A percentile compares a stretch with the other conserved stretches of the same genome.
Conservation (phyloP, 2,888 invertebrate genomes). For the Epinotia bilunana region DNA sequence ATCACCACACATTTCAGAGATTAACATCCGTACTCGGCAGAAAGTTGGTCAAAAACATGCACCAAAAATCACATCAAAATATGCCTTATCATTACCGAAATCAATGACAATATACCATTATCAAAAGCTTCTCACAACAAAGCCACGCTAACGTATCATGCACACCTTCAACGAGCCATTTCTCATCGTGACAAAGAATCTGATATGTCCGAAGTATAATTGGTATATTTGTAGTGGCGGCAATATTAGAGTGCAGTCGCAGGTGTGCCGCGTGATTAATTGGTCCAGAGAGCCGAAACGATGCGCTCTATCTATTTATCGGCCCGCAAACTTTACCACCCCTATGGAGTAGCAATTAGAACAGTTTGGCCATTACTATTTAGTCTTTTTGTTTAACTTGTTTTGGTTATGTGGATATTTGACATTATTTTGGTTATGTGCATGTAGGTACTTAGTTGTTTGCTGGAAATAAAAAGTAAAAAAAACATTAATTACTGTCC, state of each 20-base stretch:
- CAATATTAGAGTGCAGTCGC: slow-evolving; percentile 67
- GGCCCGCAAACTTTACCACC: slow-evolving; percentile 8
- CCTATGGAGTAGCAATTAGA: slow-evolving; percentile 2
- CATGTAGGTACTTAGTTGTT: too few species aligned
- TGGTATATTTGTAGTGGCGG: slow-evolving; percentile 56
- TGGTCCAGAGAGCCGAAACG: slow-evolving; percentile 60
- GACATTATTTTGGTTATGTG: background rate
- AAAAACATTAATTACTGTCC: too few species aligned
- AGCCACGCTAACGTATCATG: background rate
- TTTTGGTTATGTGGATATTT: background rate
- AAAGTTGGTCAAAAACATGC: too few species aligned
- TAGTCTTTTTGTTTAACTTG: background rate
- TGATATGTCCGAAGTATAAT: slow-evolving; percentile 52
- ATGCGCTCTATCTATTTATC: slow-evolving; percentile 63
- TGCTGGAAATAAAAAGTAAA: too few species aligned
- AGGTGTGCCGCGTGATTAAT: slow-evolving; percentile 77
- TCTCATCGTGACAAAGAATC: slow-evolving; percentile 43
- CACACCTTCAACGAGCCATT: slow-evolving; percentile 29
- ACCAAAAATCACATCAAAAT: too few species aligned
- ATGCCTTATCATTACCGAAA: too few species aligned
- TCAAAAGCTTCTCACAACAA: background rate
- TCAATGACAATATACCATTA: background rate
- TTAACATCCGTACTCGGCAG: too few species aligned
- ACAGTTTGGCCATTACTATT: background rate
- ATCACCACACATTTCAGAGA: too few species aligned